These are phyloP conservation scores for Gymnogyps californianus DNA, from an alignment of 2,113 vertebrate genomes.

Conservation along the genomic window DNA sequence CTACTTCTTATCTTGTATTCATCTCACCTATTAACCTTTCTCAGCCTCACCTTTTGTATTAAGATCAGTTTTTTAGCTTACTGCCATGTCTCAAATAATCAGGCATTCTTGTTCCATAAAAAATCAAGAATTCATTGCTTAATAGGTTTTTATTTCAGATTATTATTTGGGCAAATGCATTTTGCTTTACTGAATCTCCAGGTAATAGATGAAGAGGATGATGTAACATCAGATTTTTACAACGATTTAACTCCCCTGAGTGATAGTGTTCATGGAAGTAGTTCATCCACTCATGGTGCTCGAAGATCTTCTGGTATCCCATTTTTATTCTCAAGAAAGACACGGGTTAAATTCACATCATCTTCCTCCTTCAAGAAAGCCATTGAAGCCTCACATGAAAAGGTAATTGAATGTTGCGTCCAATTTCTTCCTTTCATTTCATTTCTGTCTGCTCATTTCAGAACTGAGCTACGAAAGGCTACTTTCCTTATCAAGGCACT, in stretches of 20 bases:
- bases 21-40: background rate
- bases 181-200: slow-evolving; percentile 54
- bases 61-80: background rate
- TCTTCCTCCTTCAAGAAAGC: slow-evolving; percentile 69
- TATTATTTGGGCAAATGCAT: background rate
- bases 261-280: fast-evolving
- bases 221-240: slow-evolving; percentile 72
- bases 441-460: background rate
- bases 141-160: background rate
- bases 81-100: background rate
- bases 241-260: slow-evolving; percentile 47
- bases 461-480: background rate
- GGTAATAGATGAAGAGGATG: slow-evolving; percentile 77
- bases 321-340: slow-evolving; percentile 29
- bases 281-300: fast-evolving
- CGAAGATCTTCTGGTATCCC: background rate
- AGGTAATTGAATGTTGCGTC: slow-evolving; percentile 55
- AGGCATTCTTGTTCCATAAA: background rate
- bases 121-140: background rate
- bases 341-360: fast-evolving
- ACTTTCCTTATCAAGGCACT: background rate
- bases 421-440: background rate
- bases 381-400: slow-evolving; percentile 80
- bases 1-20: background rate
- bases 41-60: background rate